Conservation (phyloP, 2,797 vertebrate genomes). For the Mycteria americana region DNA sequence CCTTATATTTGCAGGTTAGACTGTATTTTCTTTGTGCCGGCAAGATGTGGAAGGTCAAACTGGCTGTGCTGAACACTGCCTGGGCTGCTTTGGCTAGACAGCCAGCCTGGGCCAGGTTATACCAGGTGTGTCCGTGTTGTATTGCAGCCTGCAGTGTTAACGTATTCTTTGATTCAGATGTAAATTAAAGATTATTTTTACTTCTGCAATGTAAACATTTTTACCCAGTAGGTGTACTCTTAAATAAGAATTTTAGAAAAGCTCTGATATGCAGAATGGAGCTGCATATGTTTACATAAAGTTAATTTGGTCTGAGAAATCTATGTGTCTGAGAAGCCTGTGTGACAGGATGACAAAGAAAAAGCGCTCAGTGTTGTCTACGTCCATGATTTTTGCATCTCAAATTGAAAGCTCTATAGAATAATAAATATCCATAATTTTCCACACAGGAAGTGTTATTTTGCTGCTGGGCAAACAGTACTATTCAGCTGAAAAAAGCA, state of each 20-base stretch:
- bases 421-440: conserved; percentile 5
- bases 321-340: neutral
- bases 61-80: too few relatives aligned
- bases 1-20: neutral
- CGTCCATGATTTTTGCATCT: neutral
- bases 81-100: neutral
- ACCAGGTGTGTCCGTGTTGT: neutral
- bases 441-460: neutral
- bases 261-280: neutral
- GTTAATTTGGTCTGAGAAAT: neutral
- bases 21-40: neutral
- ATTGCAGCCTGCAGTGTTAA: neutral
- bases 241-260: neutral
- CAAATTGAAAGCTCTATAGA: neutral
- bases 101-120: neutral
- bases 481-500: conserved; percentile 1
- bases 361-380: neutral
- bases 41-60: neutral
- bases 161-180: neutral
- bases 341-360: neutral
- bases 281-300: neutral
- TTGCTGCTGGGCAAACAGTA: neutral
- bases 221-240: neutral
- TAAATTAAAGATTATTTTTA: neutral
- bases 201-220: neutral